Percentiles rank a stretch among this genome's conserved stretches.
phyloP scores from a whole-genome alignment of 2,888 invertebrate species.

The Lasioglossum morio region DNA sequence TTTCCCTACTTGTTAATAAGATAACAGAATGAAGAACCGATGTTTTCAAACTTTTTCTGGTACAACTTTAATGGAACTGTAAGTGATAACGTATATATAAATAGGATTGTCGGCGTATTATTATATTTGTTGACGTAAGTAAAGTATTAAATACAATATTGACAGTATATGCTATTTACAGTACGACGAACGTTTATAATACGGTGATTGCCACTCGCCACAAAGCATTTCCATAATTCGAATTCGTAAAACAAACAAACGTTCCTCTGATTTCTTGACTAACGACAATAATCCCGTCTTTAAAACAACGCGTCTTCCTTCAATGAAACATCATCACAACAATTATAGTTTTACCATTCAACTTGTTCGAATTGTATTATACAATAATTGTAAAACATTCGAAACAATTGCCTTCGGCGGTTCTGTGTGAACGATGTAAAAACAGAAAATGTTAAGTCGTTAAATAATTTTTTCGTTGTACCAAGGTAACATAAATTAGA shows the following conservation, averaged over 20 bases:
- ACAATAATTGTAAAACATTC: slow-evolving; percentile 2
- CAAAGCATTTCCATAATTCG: slow-evolving; percentile 21
- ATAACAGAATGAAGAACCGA: background rate
- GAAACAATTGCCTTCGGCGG: background rate
- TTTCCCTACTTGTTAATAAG: background rate
- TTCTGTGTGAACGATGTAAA: slow-evolving; percentile 15
- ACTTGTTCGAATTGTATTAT: slow-evolving; percentile 10
- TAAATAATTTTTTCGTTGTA: slow-evolving; percentile 28
- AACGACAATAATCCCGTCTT: slow-evolving; percentile 12
- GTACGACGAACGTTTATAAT: slow-evolving; percentile 41
- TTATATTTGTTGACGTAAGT: slow-evolving; percentile 66
- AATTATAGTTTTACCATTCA: slow-evolving; percentile 7
- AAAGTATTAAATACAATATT: slow-evolving; percentile 77
- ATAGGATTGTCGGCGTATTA: slow-evolving; percentile 74
- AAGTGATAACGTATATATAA: slow-evolving; percentile 76
- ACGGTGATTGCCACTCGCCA: slow-evolving; percentile 27
- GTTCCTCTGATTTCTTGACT: slow-evolving; percentile 29
- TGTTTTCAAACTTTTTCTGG: slow-evolving; percentile 11
- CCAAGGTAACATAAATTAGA: slow-evolving; percentile 23
- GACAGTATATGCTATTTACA: slow-evolving; percentile 77
- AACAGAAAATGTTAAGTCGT: slow-evolving; percentile 1
- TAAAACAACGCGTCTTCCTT: slow-evolving; percentile 11
- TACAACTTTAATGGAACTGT: slow-evolving; percentile 75
- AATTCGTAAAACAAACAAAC: slow-evolving; percentile 26
- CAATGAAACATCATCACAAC: slow-evolving; percentile 23